Base-by-base conservation (phyloP, 1,140 invertebrate species). In the Sycophaga agraensis region DNA sequence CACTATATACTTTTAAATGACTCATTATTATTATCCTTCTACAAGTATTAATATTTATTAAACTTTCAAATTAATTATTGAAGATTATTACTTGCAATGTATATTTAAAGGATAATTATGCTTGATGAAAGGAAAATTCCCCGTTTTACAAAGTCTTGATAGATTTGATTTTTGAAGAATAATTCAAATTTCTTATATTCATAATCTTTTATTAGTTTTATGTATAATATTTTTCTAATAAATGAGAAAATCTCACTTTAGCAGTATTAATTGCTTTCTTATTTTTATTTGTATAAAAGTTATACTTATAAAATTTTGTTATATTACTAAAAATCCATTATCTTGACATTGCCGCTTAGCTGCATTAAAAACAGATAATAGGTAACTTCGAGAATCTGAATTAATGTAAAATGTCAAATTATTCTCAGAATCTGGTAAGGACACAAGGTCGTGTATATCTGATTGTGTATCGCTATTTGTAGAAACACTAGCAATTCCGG, bases 261-360 rank as follows among this genome's bases (percentile, higher is more conserved):
- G 28, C 21, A 58, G 48, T 48, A 26, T 49, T 39, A 8, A 35
- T 35, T n/a, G 22, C 45, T 50, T 46, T 40, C 42, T 22, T 34
- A 22, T 16, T 48, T 31, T 37, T 17, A 49, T n/a, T n/a, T n/a
- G n/a, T 21, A 21, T 19, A 49, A 49, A 46, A 59, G 21, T 40
- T 7, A 49, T 19, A 9, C 31, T 62, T 31, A 59, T 12, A 57
- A 65, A 64, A 51, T 53, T 73, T 72, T 24, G 34, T 69, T 75
- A 80, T 48, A 82, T 72, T 61, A 82, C 76, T 26, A 63, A 60
- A 70, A 73, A 80, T 69, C 68, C 80, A 54, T 66, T 74, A 48
- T 67, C 71, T 54, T 75, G 76, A 61, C 64, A 76, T 71, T 83
- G 81, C 59, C 82, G 78, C 66, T 82, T 83, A 1, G 81, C 79